A percentile compares a stretch with the other conserved stretches of the same genome.
These are phyloP conservation scores for Sturnira hondurensis DNA, from an alignment of 2,113 vertebrate species.

Conservation along the genomic window DNA sequence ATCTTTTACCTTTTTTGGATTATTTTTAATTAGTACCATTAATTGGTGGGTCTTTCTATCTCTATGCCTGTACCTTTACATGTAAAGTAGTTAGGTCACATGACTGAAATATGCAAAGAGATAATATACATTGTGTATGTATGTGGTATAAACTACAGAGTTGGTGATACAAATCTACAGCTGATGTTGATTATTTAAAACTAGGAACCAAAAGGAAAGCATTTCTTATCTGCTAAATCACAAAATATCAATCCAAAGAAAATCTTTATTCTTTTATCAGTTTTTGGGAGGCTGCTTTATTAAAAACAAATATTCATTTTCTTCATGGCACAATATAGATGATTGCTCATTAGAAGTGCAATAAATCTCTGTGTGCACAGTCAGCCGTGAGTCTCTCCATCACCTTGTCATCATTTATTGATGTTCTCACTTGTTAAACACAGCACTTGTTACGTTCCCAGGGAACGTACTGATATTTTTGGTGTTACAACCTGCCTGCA, in stretches of 20 bases:
- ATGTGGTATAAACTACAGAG: neutral
- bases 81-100: neutral
- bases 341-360: neutral
- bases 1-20: neutral
- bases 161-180: neutral
- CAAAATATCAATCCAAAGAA: neutral
- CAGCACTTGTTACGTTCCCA: neutral
- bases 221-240: neutral
- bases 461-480: neutral
- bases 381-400: neutral
- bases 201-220: neutral
- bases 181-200: neutral
- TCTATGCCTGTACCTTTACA: neutral
- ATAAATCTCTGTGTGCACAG: neutral
- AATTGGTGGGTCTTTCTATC: neutral
- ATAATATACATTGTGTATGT: neutral
- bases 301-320: constrained; percentile 27
- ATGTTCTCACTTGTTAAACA: neutral
- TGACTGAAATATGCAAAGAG: neutral
- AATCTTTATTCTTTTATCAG: neutral
- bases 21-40: neutral
- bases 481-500: neutral
- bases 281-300: neutral
- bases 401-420: neutral
- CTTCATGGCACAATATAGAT: neutral